Conservation (phyloP, 2,797 vertebrate species). For the Hapalemur alaotrensis region DNA sequence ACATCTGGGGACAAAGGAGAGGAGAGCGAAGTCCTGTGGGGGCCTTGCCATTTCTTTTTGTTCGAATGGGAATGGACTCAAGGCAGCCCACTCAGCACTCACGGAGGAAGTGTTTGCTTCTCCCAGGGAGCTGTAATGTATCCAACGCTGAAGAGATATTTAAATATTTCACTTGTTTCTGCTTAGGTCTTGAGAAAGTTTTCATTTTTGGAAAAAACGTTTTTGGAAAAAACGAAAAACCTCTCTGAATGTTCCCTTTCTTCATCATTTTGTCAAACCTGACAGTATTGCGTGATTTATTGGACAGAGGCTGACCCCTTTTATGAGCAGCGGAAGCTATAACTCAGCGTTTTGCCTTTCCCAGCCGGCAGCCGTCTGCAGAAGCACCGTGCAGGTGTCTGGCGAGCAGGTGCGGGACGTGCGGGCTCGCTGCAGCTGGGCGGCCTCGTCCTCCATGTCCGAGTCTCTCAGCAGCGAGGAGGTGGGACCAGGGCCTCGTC, state of each 20-base stretch:
- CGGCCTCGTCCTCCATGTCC: conserved; percentile 47
- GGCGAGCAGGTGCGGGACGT: conserved; percentile 1
- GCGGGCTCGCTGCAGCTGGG: conserved; percentile 68
- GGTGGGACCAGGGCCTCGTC: conserved; percentile 56
- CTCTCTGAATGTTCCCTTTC: not conserved
- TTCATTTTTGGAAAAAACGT: too few species aligned
- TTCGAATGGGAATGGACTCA: accelerated
- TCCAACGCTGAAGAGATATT: accelerated
- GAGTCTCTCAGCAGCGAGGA: conserved; percentile 84
- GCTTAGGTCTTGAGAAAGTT: not conserved
- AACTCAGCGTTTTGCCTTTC: not conserved
- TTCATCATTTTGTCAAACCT: not conserved
- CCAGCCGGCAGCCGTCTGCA: conserved; percentile 75
- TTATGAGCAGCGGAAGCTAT: accelerated
- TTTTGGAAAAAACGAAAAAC: not conserved
- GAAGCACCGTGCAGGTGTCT: conserved; percentile 71
- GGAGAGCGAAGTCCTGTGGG: not conserved
- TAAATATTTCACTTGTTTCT: not conserved
- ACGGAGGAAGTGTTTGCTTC: accelerated
- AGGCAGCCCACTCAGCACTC: accelerated
- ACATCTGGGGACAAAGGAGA: not conserved
- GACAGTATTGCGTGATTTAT: accelerated
- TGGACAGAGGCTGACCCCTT: accelerated
- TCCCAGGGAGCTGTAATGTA: accelerated
- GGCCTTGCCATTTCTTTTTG: not conserved